Base-by-base conservation (phyloP, 2,888 invertebrate genomes). In the Catocala sponsa region DNA sequence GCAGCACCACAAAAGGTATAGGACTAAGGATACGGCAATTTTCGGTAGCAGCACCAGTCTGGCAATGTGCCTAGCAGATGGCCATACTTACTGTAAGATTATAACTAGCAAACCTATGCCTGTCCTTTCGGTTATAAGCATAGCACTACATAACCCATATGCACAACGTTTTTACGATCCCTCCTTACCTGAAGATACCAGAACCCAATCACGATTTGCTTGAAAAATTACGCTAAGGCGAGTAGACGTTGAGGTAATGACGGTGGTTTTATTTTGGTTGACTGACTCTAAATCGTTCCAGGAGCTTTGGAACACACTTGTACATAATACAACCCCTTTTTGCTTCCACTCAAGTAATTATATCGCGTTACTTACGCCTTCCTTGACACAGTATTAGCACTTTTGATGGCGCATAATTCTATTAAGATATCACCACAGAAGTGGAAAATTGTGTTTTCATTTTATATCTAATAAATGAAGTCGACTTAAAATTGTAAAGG, bases 401-500 rank as follows among this genome's bases (percentile, higher is more conserved):
- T 35, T 55, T 55, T 46, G 46, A 5, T 15, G 25, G 11, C 44
- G 33, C 63, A 49, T 61, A 50, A 56, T 60, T 48, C 43, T 48
- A 15, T 10, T 13, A 52, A 50, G 11, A 43, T 49, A 59, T n/a
- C 32, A 25, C 44, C 42, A 5, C 41, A 41, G 32, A 43, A 73
- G 70, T 64, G 49, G 47, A 55, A 73, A 69, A 46, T 63, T 70
- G 55, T 70, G 74, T 70, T 70, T 59, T 33, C 55, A 56, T 69
- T 73, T 59, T 47, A 59, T 1, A 41, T 7, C 35, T 47, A 12
- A 43, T 60, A 38, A 53, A 63, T 43, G 5, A 43, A 43, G 4
- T 43, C 35, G 35, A 6, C 35, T 38, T 38, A 38, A 38, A 9
- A 7, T 9, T 38, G 6, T 9, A 38, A 38, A 38, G 35, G 7